Conservation (phyloP, 2,888 invertebrate species). For the Dichetophora obliterata region DNA sequence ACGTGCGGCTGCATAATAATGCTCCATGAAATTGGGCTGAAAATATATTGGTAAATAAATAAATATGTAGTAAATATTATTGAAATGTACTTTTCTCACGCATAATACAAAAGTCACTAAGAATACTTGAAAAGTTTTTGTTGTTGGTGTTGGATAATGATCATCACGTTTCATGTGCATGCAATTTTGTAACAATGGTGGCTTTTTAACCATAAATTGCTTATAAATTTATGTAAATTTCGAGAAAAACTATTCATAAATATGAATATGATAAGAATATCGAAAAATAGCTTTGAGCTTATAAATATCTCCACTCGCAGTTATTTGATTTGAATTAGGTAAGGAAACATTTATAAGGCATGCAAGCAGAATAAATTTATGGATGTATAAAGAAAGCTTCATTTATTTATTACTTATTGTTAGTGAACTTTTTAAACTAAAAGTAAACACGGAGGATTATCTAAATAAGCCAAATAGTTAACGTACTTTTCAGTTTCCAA, state of each 20-base stretch:
- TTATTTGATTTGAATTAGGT: too few relatives aligned
- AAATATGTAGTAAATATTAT: too few relatives aligned
- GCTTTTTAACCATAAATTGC: background rate
- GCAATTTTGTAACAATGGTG: background rate
- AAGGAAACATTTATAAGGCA: too few relatives aligned
- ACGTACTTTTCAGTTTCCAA: too few relatives aligned
- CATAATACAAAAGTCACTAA: slow-evolving; percentile 7
- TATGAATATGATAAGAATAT: background rate
- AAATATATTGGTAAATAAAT: too few relatives aligned
- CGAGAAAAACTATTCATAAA: background rate
- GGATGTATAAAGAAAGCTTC: too few relatives aligned
- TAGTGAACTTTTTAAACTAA: too few relatives aligned
- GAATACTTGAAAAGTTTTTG: background rate
- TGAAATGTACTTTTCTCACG: background rate
- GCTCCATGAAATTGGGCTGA: background rate
- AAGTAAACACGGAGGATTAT: too few relatives aligned
- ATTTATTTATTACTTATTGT: too few relatives aligned
- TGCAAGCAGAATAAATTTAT: too few relatives aligned
- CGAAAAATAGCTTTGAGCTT: background rate
- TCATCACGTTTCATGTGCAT: background rate
- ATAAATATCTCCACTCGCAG: too few relatives aligned
- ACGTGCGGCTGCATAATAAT: background rate
- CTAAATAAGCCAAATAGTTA: too few relatives aligned
- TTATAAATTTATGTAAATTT: background rate
- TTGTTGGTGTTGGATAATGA: background rate